Conservation (phyloP, 1,140 invertebrate species). For the Euschistus heros region DNA sequence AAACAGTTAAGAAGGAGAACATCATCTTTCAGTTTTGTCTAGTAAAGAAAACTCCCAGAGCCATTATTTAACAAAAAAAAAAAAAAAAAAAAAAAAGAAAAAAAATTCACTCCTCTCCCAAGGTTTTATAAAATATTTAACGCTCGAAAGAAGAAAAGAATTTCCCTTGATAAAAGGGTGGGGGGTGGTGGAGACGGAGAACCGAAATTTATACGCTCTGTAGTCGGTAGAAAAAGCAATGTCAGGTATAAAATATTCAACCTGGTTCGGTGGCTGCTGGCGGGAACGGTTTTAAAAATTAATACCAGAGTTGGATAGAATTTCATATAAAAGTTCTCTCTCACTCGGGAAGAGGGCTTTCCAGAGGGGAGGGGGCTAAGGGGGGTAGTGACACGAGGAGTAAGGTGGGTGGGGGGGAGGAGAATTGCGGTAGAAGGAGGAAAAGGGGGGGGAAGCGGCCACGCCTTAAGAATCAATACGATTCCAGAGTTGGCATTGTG, state of each 20-base stretch:
- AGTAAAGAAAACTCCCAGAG: not conserved
- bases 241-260: constrained; percentile 17
- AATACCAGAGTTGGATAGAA: constrained; percentile 16
- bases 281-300: constrained; percentile 11
- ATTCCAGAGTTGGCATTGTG: constrained; percentile 18
- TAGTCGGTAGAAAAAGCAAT: constrained; percentile 10
- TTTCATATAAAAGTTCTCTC: constrained; percentile 18
- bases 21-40: not conserved
- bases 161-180: constrained; percentile 14
- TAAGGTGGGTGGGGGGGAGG: constrained; percentile 2
- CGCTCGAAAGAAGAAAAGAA: constrained; percentile 8
- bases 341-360: not conserved
- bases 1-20: too few species aligned
- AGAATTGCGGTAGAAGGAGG: constrained; percentile 13
- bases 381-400: constrained; percentile 11
- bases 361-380: not conserved
- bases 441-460: not conserved
- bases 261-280: not conserved
- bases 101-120: not conserved
- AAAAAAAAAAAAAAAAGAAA: constrained; percentile 11
- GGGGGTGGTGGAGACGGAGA: constrained; percentile 10
- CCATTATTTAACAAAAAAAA: not conserved
- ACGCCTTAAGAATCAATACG: constrained; percentile 20
- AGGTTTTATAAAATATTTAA: constrained; percentile 18
- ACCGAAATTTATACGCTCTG: constrained; percentile 16